Percentiles rank a stretch among this genome's conserved stretches.
Evolutionary conservation across 2,888 invertebrate genomes (phyloP).

Genomic region (Melolontha melolontha): DNA sequence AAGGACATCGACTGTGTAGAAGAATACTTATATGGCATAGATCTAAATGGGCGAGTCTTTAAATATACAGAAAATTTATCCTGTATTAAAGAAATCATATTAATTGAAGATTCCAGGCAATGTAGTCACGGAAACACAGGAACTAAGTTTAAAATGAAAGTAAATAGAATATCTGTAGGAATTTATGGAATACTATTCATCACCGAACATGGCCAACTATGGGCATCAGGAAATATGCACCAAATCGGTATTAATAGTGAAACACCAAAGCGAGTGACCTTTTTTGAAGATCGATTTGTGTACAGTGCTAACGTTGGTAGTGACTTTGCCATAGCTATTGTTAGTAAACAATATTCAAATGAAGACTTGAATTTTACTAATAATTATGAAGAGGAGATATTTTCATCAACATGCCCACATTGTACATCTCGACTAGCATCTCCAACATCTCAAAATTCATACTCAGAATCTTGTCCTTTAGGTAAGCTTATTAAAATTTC

Average conservation of each 20-base stretch:
- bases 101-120: conserved; percentile 74
- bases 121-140: conserved; percentile 75
- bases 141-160: conserved; percentile 72
- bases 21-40: conserved; percentile 72
- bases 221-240: conserved; percentile 77
- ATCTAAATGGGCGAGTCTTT: conserved; percentile 72
- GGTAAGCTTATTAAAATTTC: conserved; percentile 6
- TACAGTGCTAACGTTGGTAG: conserved; percentile 80
- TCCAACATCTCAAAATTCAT: conserved; percentile 71
- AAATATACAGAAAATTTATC: conserved; percentile 70
- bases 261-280: conserved; percentile 74
- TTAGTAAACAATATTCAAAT: conserved; percentile 69
- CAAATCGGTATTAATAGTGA: conserved; percentile 73
- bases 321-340: conserved; percentile 81
- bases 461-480: conserved; percentile 74
- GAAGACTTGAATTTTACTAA: conserved; percentile 71
- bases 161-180: conserved; percentile 73
- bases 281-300: conserved; percentile 77
- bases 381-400: conserved; percentile 74
- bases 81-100: conserved; percentile 71
- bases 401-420: conserved; percentile 75
- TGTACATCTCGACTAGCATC: conserved; percentile 72
- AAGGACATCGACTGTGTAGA: conserved; percentile 75
- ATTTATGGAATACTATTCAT: conserved; percentile 75
- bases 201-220: conserved; percentile 75